phyloP scores from a whole-genome alignment of 2,113 vertebrate genomes.

The Bolborhynchus lineola region DNA sequence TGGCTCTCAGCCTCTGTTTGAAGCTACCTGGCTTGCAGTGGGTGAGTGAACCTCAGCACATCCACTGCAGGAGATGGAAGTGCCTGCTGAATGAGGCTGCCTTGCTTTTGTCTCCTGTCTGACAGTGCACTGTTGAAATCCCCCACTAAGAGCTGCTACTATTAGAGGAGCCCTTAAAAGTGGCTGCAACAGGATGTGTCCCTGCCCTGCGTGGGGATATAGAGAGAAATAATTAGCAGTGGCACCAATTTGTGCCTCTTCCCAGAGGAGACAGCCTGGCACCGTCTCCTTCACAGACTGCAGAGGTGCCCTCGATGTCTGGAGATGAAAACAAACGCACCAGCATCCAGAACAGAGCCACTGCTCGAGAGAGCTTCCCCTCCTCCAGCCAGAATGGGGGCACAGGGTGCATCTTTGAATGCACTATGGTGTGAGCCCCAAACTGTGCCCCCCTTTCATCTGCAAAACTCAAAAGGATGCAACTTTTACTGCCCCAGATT shows the following conservation, averaged over 20 bases:
- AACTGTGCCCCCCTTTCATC: background rate
- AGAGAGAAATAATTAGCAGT: background rate
- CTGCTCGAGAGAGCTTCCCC: background rate
- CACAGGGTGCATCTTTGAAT: background rate
- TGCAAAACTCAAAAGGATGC: background rate
- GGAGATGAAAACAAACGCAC: background rate
- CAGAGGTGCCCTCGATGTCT: slow-evolving; percentile 21
- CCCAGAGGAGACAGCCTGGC: background rate
- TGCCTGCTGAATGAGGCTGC: background rate
- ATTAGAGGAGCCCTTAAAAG: background rate
- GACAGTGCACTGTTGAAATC: background rate
- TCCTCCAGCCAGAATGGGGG: background rate
- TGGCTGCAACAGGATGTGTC: background rate
- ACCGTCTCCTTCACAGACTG: background rate
- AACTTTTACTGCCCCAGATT: background rate
- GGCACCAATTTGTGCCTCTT: background rate
- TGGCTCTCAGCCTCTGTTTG: background rate
- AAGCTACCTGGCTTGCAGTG: background rate
- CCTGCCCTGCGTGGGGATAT: background rate
- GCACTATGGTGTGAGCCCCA: background rate
- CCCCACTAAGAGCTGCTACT: background rate
- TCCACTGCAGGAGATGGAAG: background rate
- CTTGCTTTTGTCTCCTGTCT: background rate
- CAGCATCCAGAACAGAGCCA: background rate
- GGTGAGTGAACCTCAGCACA: background rate